These are phyloP conservation scores for Chymomyza amoena DNA, from an alignment of 2,888 invertebrate species.

Conservation along the genomic window DNA sequence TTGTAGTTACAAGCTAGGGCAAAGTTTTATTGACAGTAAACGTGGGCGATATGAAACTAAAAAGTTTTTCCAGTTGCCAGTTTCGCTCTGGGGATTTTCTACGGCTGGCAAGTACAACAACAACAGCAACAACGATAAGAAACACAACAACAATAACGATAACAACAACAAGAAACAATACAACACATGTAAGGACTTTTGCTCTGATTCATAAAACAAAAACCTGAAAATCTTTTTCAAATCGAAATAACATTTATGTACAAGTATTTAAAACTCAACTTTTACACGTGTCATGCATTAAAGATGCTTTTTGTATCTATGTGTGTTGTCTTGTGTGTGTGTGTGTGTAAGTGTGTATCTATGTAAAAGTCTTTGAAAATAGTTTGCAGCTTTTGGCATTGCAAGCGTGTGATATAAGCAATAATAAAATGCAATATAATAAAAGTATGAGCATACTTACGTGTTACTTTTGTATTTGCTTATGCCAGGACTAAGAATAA, in stretches of 20 bases:
- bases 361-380: conserved; percentile 3
- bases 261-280: conserved; percentile 66
- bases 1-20: conserved; percentile 40
- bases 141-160: neutral
- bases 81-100: neutral
- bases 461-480: conserved; percentile 41
- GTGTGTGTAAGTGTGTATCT: conserved; percentile 5
- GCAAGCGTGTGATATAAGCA: conserved; percentile 23
- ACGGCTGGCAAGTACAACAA: neutral
- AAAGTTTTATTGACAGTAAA: conserved; percentile 71
- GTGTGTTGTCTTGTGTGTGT: conserved; percentile 24
- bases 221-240: conserved; percentile 37
- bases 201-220: conserved; percentile 60
- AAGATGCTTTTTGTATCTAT: conserved; percentile 7
- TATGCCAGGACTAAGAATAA: conserved; percentile 41
- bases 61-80: conserved; percentile 42
- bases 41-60: conserved; percentile 60
- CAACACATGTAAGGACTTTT: conserved; percentile 26
- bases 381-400: conserved; percentile 7
- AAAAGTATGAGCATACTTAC: conserved; percentile 50
- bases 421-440: conserved; percentile 45
- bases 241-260: conserved; percentile 53
- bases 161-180: neutral
- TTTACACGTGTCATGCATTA: conserved; percentile 65
- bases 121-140: neutral